Conservation (phyloP, 2,113 vertebrate genomes). For the Ceyx cyanopectus region DNA sequence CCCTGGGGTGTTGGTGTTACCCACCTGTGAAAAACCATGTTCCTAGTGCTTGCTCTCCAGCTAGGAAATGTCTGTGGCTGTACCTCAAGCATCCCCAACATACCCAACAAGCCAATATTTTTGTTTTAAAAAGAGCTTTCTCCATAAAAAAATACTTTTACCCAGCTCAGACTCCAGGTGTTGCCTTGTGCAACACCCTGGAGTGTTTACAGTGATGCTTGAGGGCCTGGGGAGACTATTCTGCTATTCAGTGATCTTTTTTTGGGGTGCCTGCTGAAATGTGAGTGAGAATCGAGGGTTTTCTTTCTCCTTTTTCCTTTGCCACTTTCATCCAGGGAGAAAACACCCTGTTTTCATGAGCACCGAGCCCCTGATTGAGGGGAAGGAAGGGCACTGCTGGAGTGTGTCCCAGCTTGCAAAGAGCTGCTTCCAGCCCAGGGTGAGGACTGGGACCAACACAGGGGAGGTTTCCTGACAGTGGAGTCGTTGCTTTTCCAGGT, state of each 20-base stretch:
- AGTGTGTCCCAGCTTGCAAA: not conserved
- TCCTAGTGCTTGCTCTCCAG: not conserved
- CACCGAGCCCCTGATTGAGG: rapidly evolving
- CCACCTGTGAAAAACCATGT: not conserved
- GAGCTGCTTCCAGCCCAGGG: not conserved
- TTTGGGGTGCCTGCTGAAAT: not conserved
- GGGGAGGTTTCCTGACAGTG: rapidly evolving
- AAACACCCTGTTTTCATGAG: not conserved
- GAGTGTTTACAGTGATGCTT: not conserved
- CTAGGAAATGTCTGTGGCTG: not conserved
- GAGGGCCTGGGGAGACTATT: not conserved
- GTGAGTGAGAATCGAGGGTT: not conserved
- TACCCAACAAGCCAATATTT: not conserved
- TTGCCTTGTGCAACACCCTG: not conserved
- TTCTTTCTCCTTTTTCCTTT: not conserved
- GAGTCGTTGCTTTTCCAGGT: not conserved
- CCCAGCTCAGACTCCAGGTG: not conserved
- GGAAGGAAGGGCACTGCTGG: not conserved
- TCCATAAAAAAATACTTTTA: not conserved
- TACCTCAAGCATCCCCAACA: not conserved
- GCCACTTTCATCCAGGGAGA: not conserved
- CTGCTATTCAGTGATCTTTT: not conserved
- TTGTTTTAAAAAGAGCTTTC: not conserved
- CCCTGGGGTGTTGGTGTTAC: not conserved
- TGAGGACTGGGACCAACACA: not conserved